Percentiles rank a stretch among this genome's conserved stretches.
Conservation (phyloP, 92 coral and sea anemone species). For the Pocillopora meandrina region DNA sequence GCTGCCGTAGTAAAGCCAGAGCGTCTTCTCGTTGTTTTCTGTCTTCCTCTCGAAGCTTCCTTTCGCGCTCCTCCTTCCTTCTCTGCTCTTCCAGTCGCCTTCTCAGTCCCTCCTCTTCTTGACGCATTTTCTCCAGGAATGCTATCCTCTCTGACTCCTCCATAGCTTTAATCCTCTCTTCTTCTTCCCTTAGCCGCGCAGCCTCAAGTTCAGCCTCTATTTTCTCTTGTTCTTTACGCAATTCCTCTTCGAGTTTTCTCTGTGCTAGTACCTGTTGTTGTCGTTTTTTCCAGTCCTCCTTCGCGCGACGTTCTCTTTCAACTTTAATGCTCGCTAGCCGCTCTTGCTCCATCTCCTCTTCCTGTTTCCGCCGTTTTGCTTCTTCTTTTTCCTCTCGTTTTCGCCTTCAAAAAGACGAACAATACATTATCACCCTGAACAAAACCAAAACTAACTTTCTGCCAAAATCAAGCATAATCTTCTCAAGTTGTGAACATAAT, state of each 20-base stretch:
- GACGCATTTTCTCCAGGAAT: slow-evolving; percentile 80
- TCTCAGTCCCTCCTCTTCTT: slow-evolving; percentile 87
- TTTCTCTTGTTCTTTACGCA: slow-evolving; percentile 84
- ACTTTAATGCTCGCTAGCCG: slow-evolving; percentile 62
- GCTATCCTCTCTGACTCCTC: slow-evolving; percentile 87
- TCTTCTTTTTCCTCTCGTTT: slow-evolving; percentile 69
- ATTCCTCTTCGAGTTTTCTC: slow-evolving; percentile 91
- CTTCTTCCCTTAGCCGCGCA: slow-evolving; percentile 84
- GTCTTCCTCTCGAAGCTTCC: slow-evolving; percentile 76
- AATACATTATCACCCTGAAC: background rate
- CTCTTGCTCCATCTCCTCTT: slow-evolving; percentile 77
- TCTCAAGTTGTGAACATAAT: too few relatives aligned
- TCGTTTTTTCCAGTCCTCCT: slow-evolving; percentile 90
- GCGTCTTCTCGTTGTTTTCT: slow-evolving; percentile 78
- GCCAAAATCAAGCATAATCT: too few relatives aligned
- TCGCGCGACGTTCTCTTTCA: slow-evolving; percentile 80
- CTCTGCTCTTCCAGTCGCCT: slow-evolving; percentile 75
- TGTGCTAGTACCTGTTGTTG: slow-evolving; percentile 84
- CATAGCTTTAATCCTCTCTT: slow-evolving; percentile 80
- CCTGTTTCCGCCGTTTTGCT: slow-evolving; percentile 74
- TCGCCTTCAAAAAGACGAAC: slow-evolving; percentile 38
- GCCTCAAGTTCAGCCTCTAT: slow-evolving; percentile 87
- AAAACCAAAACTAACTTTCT: too few relatives aligned
- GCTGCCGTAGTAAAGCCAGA: slow-evolving; percentile 74
- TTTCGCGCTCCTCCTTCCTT: slow-evolving; percentile 73